Conservation (phyloP, 2,888 invertebrate genomes). For the Anoplius nigerrimus region DNA sequence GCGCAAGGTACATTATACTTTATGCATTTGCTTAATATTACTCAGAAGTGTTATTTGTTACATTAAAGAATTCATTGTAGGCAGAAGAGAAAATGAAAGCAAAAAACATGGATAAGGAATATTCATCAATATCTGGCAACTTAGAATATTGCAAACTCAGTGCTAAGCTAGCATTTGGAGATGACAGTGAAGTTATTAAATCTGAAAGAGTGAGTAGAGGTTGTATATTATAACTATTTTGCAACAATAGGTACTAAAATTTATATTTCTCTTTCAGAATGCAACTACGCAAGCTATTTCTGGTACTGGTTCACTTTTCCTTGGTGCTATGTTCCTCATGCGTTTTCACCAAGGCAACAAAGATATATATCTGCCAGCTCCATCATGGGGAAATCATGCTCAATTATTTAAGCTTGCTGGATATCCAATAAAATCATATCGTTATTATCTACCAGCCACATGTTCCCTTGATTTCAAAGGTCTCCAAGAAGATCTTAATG, state of each 20-base stretch:
- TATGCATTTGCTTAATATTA: background rate
- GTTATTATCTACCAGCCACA: conserved; percentile 95
- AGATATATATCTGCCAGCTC: conserved; percentile 91
- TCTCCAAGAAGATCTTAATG: conserved; percentile 89
- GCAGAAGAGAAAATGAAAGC: conserved; percentile 87
- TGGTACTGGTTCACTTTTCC: conserved; percentile 96
- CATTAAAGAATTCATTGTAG: conserved; percentile 74
- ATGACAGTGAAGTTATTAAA: conserved; percentile 81
- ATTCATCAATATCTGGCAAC: conserved; percentile 93
- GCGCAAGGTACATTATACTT: conserved; percentile 76
- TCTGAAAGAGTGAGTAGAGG: conserved; percentile 83
- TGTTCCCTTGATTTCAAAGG: conserved; percentile 96
- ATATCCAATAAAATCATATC: conserved; percentile 90
- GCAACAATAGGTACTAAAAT: background rate
- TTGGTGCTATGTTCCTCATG: conserved; percentile 92
- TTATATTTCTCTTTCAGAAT: conserved; percentile 75
- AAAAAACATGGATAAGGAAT: conserved; percentile 92
- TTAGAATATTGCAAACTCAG: conserved; percentile 90
- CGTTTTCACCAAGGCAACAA: conserved; percentile 88
- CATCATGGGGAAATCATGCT: conserved; percentile 99
- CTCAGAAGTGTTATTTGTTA: background rate
- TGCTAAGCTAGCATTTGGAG: conserved; percentile 92
- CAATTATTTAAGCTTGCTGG: conserved; percentile 95
- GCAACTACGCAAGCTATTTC: conserved; percentile 90
- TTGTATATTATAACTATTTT: conserved; percentile 10